Evolutionary conservation across 2,797 vertebrate genomes (phyloP).

Genomic region (Sorex maritimensis): DNA sequence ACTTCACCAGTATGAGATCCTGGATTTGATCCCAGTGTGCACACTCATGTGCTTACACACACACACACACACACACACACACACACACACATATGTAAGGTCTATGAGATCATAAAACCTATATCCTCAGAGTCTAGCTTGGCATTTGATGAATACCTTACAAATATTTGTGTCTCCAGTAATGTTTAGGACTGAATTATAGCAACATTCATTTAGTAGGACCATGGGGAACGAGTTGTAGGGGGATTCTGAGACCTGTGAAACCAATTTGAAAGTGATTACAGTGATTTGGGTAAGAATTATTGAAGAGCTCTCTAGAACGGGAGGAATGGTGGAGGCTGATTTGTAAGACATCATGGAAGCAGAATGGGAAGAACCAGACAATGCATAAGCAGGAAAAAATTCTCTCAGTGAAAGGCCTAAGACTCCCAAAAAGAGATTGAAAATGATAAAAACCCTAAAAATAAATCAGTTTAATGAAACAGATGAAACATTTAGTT

Average conservation of each 20-base stretch:
- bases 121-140: neutral
- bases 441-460: neutral
- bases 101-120: neutral
- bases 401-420: neutral
- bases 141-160: slow-evolving; percentile 13
- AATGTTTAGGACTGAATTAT: slow-evolving; percentile 47
- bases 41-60: too few species aligned
- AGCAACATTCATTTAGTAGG: slow-evolving; percentile 2
- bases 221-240: slow-evolving; percentile 13
- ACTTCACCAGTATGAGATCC: too few species aligned
- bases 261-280: slow-evolving; percentile 35
- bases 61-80: too few species aligned
- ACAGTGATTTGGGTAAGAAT: slow-evolving; percentile 34
- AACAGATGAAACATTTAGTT: slow-evolving; percentile 48
- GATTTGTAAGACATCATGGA: neutral
- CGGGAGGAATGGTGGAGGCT: neutral
- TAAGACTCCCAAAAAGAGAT: neutral
- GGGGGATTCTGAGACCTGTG: neutral
- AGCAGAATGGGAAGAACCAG: slow-evolving; percentile 29
- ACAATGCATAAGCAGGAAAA: neutral
- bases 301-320: slow-evolving; percentile 36
- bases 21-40: too few species aligned
- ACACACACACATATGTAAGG: too few species aligned
- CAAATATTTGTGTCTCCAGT: neutral
- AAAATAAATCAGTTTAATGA: neutral